These are phyloP conservation scores for Dolichallabes microphthalmus DNA, from an alignment of 2,113 vertebrate genomes.

Conservation along the genomic window DNA sequence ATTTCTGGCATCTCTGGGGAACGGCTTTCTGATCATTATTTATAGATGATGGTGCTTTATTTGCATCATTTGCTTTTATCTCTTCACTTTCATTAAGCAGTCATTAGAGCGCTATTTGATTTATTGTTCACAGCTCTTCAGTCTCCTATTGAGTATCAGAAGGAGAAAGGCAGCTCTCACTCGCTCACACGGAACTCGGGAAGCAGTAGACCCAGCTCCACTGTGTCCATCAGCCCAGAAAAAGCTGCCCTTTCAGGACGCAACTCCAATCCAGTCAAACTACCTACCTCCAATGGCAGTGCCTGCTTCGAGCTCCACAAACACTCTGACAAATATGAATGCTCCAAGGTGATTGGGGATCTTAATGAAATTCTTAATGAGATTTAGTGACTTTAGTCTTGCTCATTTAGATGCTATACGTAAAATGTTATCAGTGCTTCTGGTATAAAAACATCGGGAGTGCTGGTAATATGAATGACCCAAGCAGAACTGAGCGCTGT, in stretches of 20 bases:
- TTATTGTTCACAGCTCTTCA: constrained; percentile 79
- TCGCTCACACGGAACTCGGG: constrained; percentile 80
- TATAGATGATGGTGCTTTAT: not conserved
- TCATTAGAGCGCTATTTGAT: not conserved
- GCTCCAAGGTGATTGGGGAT: constrained; percentile 75
- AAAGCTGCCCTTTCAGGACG: constrained; percentile 76
- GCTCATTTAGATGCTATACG: not conserved
- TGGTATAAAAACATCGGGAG: not conserved
- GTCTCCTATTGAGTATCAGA: constrained; percentile 95
- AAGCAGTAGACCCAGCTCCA: constrained; percentile 85
- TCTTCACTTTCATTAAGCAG: not conserved
- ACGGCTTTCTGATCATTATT: not conserved
- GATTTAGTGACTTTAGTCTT: not conserved
- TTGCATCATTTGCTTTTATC: not conserved
- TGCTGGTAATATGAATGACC: not conserved
- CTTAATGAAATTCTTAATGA: not conserved
- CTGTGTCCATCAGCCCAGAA: constrained; percentile 77
- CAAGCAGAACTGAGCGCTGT: not conserved
- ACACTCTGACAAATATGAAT: constrained; percentile 76
- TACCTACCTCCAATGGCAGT: constrained; percentile 91
- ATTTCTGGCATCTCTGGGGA: not conserved
- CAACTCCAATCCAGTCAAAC: constrained; percentile 81
- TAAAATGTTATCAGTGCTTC: not conserved
- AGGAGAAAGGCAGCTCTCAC: constrained; percentile 77
- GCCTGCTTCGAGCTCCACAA: constrained; percentile 83